These are phyloP conservation scores for Aurelia coerulea DNA, from an alignment of 30 jellyfish, hydroid and myxozoan species.

Conservation along the genomic window DNA sequence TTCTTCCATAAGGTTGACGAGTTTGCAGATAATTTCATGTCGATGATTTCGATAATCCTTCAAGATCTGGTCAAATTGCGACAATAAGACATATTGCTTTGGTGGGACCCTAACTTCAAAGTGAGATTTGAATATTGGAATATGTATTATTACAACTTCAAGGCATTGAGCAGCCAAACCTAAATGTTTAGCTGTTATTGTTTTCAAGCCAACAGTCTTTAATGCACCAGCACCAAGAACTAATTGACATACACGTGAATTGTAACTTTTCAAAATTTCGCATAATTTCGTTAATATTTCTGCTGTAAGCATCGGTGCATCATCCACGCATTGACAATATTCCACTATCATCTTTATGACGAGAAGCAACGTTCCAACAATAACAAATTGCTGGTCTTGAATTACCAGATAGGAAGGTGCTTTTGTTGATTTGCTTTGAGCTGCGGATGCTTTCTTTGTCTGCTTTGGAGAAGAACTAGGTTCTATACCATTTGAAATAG, in stretches of 20 bases:
- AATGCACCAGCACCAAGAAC: constrained; percentile 99
- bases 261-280: constrained; percentile 87
- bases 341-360: constrained; percentile 88
- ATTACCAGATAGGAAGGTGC: constrained; percentile 61
- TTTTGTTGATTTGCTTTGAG: not conserved
- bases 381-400: constrained; percentile 82
- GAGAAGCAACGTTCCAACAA: constrained; percentile 93
- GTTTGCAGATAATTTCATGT: constrained; percentile 88
- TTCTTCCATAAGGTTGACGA: constrained; percentile 94
- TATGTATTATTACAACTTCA: constrained; percentile 86
- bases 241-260: constrained; percentile 95
- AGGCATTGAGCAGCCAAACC: constrained; percentile 97
- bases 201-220: constrained; percentile 93
- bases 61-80: constrained; percentile 94
- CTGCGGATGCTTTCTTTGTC: constrained; percentile 23
- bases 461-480: constrained; percentile 67
- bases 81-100: constrained; percentile 85
- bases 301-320: constrained; percentile 93
- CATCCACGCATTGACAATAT: constrained; percentile 98
- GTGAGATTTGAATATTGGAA: constrained; percentile 82
- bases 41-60: constrained; percentile 98
- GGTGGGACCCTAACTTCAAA: constrained; percentile 96
- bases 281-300: constrained; percentile 89
- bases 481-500: constrained; percentile 80
- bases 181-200: constrained; percentile 95